Conservation (phyloP, 1,140 invertebrate genomes). For the Drosophila lacertosa region DNA sequence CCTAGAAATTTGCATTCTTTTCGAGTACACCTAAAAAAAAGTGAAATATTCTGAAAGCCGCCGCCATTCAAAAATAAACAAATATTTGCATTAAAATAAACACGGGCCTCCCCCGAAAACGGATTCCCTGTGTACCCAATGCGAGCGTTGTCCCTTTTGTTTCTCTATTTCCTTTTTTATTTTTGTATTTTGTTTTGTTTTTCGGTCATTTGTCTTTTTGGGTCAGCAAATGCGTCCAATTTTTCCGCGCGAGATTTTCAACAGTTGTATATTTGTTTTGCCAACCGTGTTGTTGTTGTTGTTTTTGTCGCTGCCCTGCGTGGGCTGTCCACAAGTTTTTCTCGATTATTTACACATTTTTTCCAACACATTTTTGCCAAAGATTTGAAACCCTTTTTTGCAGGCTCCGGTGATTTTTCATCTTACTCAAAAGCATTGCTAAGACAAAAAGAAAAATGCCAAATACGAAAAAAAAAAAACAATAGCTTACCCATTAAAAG, state of each 20-base stretch:
- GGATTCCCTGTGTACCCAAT: slow-evolving; percentile 25
- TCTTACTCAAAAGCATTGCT: slow-evolving; percentile 1
- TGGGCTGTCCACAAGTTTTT: slow-evolving; percentile 46
- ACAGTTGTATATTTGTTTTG: slow-evolving; percentile 48
- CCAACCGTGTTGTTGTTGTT: slow-evolving; percentile 5
- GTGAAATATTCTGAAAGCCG: slow-evolving; percentile 26
- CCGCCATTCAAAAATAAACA: slow-evolving; percentile 69
- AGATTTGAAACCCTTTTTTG: slow-evolving; percentile 29
- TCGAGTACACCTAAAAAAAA: slow-evolving; percentile 22
- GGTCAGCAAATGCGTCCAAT: slow-evolving; percentile 74
- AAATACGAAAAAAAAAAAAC: slow-evolving; percentile 6
- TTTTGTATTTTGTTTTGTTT: slow-evolving; percentile 7
- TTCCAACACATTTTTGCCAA: slow-evolving; percentile 34
- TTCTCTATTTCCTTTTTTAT: slow-evolving; percentile 14
- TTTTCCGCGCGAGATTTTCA: slow-evolving; percentile 55
- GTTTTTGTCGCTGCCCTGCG: slow-evolving; percentile 14
- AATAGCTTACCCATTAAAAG: slow-evolving; percentile 36
- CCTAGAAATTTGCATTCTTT: slow-evolving; percentile 41
- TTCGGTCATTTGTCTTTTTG: slow-evolving; percentile 65
- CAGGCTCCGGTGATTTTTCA: slow-evolving; percentile 2
- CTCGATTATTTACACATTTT: slow-evolving; percentile 56
- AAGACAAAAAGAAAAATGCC: background rate
- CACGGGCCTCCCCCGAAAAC: slow-evolving; percentile 34
- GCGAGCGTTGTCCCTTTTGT: slow-evolving; percentile 54
- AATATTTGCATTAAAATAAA: slow-evolving; percentile 80